These are phyloP conservation scores for Bothrops jararaca DNA, from an alignment of 2,113 vertebrate species.

Conservation along the genomic window DNA sequence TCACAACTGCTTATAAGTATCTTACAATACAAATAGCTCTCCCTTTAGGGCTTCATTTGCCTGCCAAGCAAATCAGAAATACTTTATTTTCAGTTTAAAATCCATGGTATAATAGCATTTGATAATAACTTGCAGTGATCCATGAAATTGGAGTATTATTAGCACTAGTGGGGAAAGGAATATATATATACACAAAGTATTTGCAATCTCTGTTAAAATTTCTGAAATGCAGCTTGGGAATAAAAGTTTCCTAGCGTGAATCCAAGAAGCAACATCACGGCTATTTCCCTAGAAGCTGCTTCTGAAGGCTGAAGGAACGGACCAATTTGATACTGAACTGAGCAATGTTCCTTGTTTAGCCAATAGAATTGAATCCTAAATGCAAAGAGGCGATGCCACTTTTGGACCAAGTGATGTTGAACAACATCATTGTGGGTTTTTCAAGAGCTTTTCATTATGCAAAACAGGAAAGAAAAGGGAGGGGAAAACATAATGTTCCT, in stretches of 20 bases:
- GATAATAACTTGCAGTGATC: not conserved
- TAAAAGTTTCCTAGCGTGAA: not conserved
- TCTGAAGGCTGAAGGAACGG: not conserved
- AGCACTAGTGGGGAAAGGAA: not conserved
- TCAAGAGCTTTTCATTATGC: not conserved
- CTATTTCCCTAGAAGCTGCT: not conserved
- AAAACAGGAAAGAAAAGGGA: not conserved
- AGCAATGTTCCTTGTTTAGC: not conserved
- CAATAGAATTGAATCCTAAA: not conserved
- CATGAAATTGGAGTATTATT: not conserved
- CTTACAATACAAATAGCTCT: not conserved
- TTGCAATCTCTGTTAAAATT: not conserved
- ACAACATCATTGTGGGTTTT: not conserved
- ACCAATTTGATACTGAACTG: not conserved
- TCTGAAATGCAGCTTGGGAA: not conserved
- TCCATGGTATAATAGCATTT: not conserved
- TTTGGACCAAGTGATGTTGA: not conserved
- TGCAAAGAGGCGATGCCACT: not conserved
- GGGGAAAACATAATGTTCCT: fast-evolving
- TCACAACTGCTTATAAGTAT: not conserved
- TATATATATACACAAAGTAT: not conserved
- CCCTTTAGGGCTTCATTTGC: not conserved
- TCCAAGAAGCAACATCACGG: not conserved
- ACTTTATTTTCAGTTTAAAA: not conserved
- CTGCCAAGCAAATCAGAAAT: not conserved